A percentile compares a stretch with the other conserved stretches of the same genome.
Conservation (phyloP, 2,888 invertebrate genomes). For the Andrena chrysosceles region DNA sequence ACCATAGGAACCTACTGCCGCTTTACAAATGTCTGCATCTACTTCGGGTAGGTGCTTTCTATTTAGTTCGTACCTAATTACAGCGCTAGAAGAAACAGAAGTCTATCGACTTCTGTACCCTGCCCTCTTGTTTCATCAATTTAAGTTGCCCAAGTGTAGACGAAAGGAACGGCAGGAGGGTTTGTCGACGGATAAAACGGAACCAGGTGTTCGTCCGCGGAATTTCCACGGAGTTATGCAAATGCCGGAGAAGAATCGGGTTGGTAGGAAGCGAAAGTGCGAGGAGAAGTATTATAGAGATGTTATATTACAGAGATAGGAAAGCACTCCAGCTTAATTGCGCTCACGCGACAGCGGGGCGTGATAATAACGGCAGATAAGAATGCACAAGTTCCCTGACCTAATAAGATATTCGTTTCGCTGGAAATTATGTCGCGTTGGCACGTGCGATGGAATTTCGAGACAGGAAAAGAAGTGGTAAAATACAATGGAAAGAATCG, state of each 20-base stretch:
- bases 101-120: too few relatives aligned
- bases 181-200: neutral
- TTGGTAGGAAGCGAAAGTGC: slow-evolving; percentile 1
- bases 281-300: slow-evolving; percentile 24
- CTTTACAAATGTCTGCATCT: too few relatives aligned
- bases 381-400: slow-evolving; percentile 30
- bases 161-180: neutral
- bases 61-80: too few relatives aligned
- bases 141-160: neutral
- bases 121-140: too few relatives aligned
- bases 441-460: neutral
- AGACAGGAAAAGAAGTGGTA: neutral
- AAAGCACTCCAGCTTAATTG: slow-evolving; percentile 47
- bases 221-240: slow-evolving; percentile 20
- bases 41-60: too few relatives aligned
- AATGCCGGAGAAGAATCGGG: neutral
- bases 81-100: too few relatives aligned
- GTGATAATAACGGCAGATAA: slow-evolving; percentile 43
- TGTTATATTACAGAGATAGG: slow-evolving; percentile 37
- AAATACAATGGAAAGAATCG: neutral
- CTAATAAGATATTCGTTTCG: slow-evolving; percentile 31
- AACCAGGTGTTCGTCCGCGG: neutral
- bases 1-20: too few relatives aligned
- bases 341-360: slow-evolving; percentile 30
- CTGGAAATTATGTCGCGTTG: neutral